phyloP scores from a whole-genome alignment of 2,797 vertebrate genomes.

The Enteromius afrohamiltoni region DNA sequence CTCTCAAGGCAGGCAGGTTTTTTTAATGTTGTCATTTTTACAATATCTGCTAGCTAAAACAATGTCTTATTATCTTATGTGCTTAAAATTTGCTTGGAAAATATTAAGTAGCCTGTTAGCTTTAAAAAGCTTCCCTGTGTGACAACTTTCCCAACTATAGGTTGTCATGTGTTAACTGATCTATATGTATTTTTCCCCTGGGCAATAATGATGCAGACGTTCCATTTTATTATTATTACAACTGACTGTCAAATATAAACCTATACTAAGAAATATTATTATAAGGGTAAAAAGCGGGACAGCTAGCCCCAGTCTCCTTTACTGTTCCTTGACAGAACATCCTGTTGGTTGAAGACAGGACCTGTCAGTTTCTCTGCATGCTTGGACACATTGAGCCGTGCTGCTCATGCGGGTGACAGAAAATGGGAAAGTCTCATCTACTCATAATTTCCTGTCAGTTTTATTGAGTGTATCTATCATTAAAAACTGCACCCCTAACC shows the following conservation, averaged over 20 bases:
- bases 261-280: background rate
- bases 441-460: conserved; percentile 2
- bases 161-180: background rate
- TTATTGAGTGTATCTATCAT: conserved; percentile 25
- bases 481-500: conserved; percentile 1
- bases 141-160: background rate
- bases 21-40: background rate
- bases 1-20: background rate
- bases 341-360: background rate
- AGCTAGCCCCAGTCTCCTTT: background rate
- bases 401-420: conserved; percentile 15
- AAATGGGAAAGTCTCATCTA: conserved; percentile 7
- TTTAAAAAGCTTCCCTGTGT: background rate
- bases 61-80: background rate
- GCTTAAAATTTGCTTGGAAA: background rate
- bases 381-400: background rate
- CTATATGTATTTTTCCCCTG: background rate
- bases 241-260: background rate
- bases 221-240: background rate
- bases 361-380: conserved; percentile 4
- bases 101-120: background rate
- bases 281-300: background rate
- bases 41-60: background rate
- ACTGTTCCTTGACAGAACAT: background rate
- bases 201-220: background rate